Conservation (phyloP, 2,888 invertebrate genomes). For the Drosophila kokeensis region DNA sequence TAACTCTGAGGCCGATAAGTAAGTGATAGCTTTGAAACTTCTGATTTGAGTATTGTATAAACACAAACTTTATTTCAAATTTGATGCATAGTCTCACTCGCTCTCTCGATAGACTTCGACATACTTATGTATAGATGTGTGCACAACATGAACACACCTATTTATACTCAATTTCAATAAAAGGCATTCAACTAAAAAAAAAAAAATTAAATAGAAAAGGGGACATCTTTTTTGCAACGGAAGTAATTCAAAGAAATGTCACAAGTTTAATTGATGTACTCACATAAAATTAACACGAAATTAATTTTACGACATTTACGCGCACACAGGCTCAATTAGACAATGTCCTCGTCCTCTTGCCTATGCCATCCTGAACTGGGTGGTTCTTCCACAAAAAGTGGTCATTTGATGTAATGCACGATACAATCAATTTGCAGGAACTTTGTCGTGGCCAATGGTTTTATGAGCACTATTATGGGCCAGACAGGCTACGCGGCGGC, state of each 20-base stretch:
- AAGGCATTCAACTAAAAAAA: background rate
- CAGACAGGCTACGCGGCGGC: conserved; percentile 82
- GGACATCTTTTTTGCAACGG: conserved; percentile 65
- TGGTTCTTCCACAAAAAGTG: conserved; percentile 21
- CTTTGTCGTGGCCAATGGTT: conserved; percentile 88
- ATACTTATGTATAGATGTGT: background rate
- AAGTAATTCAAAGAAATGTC: conserved; percentile 78
- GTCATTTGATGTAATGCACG: conserved; percentile 51
- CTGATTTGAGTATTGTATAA: background rate
- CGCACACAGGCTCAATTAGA: conserved; percentile 78
- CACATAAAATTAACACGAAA: conserved; percentile 83
- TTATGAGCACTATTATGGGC: conserved; percentile 86
- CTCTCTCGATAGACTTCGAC: background rate
- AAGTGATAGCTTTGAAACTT: background rate
- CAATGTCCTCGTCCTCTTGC: conserved; percentile 14
- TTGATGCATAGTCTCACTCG: background rate
- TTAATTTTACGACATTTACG: conserved; percentile 83
- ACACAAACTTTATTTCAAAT: background rate
- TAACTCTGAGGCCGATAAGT: background rate
- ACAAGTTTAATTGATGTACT: conserved; percentile 75
- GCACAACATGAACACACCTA: background rate
- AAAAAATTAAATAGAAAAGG: background rate
- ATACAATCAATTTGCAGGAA: conserved; percentile 85
- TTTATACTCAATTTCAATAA: background rate
- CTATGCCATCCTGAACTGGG: background rate